Base-by-base conservation (phyloP, 1,140 invertebrate species). In the Hypothenemus hampei region DNA sequence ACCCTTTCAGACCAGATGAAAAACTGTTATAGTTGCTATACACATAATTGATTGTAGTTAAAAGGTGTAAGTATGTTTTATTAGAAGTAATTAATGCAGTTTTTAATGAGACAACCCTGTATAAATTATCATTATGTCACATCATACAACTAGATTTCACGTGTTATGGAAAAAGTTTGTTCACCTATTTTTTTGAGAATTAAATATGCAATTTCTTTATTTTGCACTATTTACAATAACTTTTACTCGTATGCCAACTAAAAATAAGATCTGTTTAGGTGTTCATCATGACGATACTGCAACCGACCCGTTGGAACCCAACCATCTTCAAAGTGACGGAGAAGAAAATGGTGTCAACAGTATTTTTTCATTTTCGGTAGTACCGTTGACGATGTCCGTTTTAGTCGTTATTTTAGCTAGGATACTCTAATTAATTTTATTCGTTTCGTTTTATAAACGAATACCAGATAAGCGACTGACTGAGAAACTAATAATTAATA, bases 371-470 rank as follows among this genome's bases (percentile, higher is more conserved):
- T 22, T 48, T 11, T 24, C 50, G 16, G 23, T 35, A 18, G 21
- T 56, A 22, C 23, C 51, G 15, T 39, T 47, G 52, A 15, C 16
- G 7, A 26, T 59, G 52, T 50, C 39, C 24, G 44, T 41, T 10
- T 16, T 59, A 43, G 36, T 41, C 26, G 39, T 51, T 18, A 40
- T 11, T 41, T 54, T 31, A 47, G 19, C 46, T 59, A 62, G 37
- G 35, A 50, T 5, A 21, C 20, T 35, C 45, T 33, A 58, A 57
- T 43, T 47, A 15, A 31, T 52, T 40, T 15, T 43, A 35, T 50
- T 49, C 35, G 44, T 49, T 62, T 62, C 60, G 60, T 62, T 62
- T 62, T 55, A 62, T 62, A 62, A 62, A 62, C 53, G 60, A 62
- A 37, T n/a, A n/a, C n/a, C n/a, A n/a, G 16, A 29, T 29, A 7